phyloP scores from a whole-genome alignment of 2,888 invertebrate species.

The Microchrysa polita region DNA sequence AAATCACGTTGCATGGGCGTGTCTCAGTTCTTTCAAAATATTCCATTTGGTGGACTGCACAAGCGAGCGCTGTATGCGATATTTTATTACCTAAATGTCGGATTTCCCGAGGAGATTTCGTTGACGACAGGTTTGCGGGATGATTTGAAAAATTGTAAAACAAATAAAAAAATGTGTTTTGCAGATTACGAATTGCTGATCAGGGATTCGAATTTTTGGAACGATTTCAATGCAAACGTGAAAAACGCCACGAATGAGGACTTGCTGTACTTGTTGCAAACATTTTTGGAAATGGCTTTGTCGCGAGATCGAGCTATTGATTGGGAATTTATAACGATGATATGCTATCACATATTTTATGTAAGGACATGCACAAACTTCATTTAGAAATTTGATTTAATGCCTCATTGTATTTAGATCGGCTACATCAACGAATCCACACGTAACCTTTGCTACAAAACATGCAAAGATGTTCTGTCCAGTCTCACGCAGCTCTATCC shows the following conservation, averaged over 20 bases:
- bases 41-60: constrained; percentile 74
- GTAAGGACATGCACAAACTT: too few species aligned
- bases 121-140: constrained; percentile 21
- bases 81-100: constrained; percentile 71
- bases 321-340: constrained; percentile 72
- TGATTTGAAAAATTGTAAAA: constrained; percentile 38
- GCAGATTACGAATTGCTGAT: constrained; percentile 66
- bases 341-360: constrained; percentile 76
- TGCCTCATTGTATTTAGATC: constrained; percentile 67
- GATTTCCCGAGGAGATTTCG: constrained; percentile 63
- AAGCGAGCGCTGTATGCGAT: constrained; percentile 72
- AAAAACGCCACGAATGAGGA: constrained; percentile 73
- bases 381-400: not conserved
- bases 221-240: constrained; percentile 71
- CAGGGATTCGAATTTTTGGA: constrained; percentile 64
- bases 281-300: constrained; percentile 82
- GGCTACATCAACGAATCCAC: constrained; percentile 77
- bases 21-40: constrained; percentile 83
- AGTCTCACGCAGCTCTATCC: constrained; percentile 77
- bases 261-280: constrained; percentile 78
- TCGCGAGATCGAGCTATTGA: constrained; percentile 69
- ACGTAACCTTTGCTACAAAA: constrained; percentile 78
- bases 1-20: constrained; percentile 77
- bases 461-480: constrained; percentile 75
- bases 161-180: constrained; percentile 29